phyloP scores from a whole-genome alignment of 2,888 invertebrate species.

The Sycophila texana region DNA sequence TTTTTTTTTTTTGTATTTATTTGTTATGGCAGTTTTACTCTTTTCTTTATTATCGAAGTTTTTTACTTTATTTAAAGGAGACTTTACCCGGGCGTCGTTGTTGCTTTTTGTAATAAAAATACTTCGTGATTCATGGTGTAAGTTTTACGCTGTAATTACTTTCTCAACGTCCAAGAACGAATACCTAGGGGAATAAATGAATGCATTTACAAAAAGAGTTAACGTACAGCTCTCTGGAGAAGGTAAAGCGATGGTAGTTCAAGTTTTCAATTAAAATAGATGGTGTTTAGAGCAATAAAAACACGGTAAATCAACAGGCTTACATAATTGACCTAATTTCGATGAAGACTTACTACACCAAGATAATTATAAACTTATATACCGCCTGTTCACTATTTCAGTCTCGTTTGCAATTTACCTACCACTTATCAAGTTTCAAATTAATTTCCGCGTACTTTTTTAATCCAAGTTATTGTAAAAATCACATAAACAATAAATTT shows the following conservation, averaged over 20 bases:
- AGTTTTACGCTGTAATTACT: conserved; percentile 30
- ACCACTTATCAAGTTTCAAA: no score
- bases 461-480: no score
- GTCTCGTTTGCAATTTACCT: background rate
- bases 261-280: conserved; percentile 44
- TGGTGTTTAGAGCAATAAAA: conserved; percentile 10
- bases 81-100: no score
- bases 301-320: conserved; percentile 8
- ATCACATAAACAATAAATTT: no score
- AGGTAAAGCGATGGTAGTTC: conserved; percentile 18
- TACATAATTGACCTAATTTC: conserved; percentile 33
- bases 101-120: no score
- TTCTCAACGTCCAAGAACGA: conserved; percentile 6
- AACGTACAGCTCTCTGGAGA: background rate
- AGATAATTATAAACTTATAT: background rate
- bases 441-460: no score
- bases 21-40: no score
- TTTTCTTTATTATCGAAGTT: no score
- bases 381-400: background rate
- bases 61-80: no score
- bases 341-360: background rate
- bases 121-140: conserved; percentile 12
- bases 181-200: background rate
- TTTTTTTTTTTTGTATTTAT: no score
- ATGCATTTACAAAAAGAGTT: conserved; percentile 30